Evolutionary conservation across 2,113 vertebrate genomes (phyloP), one percentile per base, ranked within the genome.

Genomic region (Tretioscincus oriximinensis): DNA sequence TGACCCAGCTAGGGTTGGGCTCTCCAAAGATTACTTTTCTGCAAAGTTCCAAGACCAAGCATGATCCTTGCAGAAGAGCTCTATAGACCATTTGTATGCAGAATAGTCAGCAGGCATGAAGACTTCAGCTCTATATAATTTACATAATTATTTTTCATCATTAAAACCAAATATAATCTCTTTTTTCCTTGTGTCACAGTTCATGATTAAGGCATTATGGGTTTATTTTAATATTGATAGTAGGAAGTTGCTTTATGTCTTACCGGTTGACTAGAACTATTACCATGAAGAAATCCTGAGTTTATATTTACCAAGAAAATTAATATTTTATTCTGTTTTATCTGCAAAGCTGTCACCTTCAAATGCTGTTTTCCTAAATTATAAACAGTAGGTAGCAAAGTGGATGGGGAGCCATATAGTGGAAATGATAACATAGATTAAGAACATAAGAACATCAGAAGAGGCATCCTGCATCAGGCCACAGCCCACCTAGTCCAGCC

Each of bases 241-340:
- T 41, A 18, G 24, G 2, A 81, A 63, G 21, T n/a, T 58, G 81
- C 9, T 87, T 71, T 83, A 88, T 41, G 35, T 41, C 35, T 73
- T 7, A 0, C 21, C 84, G 47, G 51, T 70, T 26, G 54, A 87
- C 81, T 47, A 68, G 83, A 83, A 77, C 75, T 68, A 84, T 54
- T 67, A 58, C 5, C 5, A 4, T 41, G 35, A 74, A 73, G 49
- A 54, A 24, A n/a, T n/a, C n/a, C n/a, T 14, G 67, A 77, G 20
- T 89, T 4, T 83, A 68, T 81, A 75, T 84, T 66, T 89, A 47
- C 35, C 21, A 71, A 63, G 86, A 82, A 69, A 76, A 77, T 41
- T 76, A 49, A 67, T 22, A 24, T 64, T 68, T 45, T 81, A 58
- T 83, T 72, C 12, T 63, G 78, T 0, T 18, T 22, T 8, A 31